These are phyloP conservation scores for Sarcophilus harrisii DNA, from an alignment of 2,797 vertebrate genomes.

Conservation along the genomic window DNA sequence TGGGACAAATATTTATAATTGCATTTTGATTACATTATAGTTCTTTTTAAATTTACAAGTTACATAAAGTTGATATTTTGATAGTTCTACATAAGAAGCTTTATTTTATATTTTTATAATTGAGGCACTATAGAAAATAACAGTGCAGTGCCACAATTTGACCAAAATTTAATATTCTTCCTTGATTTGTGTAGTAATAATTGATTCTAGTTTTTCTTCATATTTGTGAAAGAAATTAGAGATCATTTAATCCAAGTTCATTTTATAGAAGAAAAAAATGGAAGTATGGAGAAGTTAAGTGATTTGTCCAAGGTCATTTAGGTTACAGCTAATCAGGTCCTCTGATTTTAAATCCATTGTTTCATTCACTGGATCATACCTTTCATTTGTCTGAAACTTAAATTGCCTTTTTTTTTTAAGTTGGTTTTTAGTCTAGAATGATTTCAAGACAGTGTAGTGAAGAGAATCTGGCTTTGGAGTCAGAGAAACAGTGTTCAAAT, in stretches of 20 bases:
- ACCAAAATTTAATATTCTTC: not conserved
- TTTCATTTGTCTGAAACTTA: not conserved
- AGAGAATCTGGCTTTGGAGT: not conserved
- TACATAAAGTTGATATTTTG: not conserved
- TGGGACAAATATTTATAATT: conserved; percentile 20
- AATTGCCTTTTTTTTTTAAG: not conserved
- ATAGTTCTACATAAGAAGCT: conserved; percentile 7
- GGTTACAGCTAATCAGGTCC: not conserved
- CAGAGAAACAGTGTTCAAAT: not conserved
- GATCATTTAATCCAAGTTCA: not conserved
- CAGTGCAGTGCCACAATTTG: not conserved
- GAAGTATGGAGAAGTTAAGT: not conserved
- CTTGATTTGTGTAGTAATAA: not conserved
- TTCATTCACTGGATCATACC: not conserved
- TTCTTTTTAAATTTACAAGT: not conserved
- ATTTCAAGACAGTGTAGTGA: not conserved
- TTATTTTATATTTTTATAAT: conserved; percentile 1
- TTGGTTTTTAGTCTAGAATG: not conserved
- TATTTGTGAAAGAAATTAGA: not conserved
- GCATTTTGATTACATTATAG: not conserved
- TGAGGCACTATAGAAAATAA: conserved; percentile 25
- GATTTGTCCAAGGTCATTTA: not conserved
- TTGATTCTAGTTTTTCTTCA: not conserved
- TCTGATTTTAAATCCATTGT: not conserved
- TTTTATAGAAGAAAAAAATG: not conserved